phyloP scores from a whole-genome alignment of 2,888 invertebrate genomes.

The Phyllotreta cruciferae region DNA sequence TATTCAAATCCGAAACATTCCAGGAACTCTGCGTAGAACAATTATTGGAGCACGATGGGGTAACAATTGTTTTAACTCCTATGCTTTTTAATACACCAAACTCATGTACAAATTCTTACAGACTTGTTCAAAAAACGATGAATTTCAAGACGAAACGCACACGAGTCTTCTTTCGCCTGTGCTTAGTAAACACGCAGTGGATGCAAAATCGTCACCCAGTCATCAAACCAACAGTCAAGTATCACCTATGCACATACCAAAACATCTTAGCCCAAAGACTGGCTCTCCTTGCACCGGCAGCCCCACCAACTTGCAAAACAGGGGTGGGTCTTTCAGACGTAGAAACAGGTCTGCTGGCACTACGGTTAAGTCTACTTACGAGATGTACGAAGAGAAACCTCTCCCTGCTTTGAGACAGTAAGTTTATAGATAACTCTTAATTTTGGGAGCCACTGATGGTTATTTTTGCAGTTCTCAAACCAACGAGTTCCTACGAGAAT shows the following conservation, averaged over 20 bases:
- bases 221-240: slow-evolving; percentile 60
- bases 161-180: slow-evolving; percentile 57
- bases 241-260: slow-evolving; percentile 62
- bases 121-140: slow-evolving; percentile 68
- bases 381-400: slow-evolving; percentile 86
- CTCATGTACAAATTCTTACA: slow-evolving; percentile 25
- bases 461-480: slow-evolving; percentile 73
- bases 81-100: too few species aligned
- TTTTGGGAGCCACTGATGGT: neutral
- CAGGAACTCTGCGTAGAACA: slow-evolving; percentile 77
- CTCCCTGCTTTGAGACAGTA: slow-evolving; percentile 87
- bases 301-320: slow-evolving; percentile 61
- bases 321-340: slow-evolving; percentile 65
- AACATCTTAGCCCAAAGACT: slow-evolving; percentile 62
- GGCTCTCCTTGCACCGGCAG: slow-evolving; percentile 60
- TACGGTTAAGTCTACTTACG: slow-evolving; percentile 71
- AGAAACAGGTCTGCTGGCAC: slow-evolving; percentile 73
- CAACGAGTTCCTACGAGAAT: slow-evolving; percentile 80
- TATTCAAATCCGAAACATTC: slow-evolving; percentile 79
- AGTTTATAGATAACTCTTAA: slow-evolving; percentile 52
- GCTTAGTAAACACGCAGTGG: slow-evolving; percentile 53
- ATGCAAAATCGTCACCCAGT: slow-evolving; percentile 61
- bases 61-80: too few species aligned
- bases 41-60: slow-evolving; percentile 80
- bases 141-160: slow-evolving; percentile 64